phyloP scores from a whole-genome alignment of 2,888 invertebrate genomes.

The Nephrotoma guestfalica region DNA sequence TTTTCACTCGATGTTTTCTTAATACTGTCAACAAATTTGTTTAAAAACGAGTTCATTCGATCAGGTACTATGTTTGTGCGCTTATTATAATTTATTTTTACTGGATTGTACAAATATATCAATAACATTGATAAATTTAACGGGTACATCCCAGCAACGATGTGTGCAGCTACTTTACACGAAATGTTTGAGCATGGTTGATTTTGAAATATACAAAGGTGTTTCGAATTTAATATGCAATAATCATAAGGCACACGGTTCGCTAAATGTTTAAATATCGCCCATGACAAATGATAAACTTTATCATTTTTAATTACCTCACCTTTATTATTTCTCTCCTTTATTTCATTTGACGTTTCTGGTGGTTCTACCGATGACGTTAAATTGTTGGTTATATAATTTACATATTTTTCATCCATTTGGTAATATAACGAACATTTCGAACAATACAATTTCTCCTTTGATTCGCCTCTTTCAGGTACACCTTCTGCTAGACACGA shows the following conservation, averaged over 20 bases:
- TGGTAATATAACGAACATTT: conserved; percentile 27
- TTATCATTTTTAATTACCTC: not conserved
- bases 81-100: conserved; percentile 16
- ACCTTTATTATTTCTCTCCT: not conserved
- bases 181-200: conserved; percentile 13
- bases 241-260: conserved; percentile 24
- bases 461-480: conserved; percentile 19
- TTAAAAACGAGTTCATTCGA: conserved; percentile 12
- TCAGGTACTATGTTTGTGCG: conserved; percentile 11
- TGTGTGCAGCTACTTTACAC: conserved; percentile 28
- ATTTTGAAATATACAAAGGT: conserved; percentile 22
- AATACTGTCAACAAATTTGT: not conserved
- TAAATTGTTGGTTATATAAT: not conserved
- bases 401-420: conserved; percentile 17
- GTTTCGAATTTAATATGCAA: conserved; percentile 10
- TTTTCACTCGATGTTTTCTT: conserved; percentile 7
- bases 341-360: not conserved
- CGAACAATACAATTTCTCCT: conserved; percentile 23
- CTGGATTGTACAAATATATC: conserved; percentile 28
- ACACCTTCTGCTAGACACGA: conserved; percentile 30
- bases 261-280: conserved; percentile 29
- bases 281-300: conserved; percentile 28
- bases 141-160: conserved; percentile 29
- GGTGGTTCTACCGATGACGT: not conserved
- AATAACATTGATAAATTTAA: conserved; percentile 26